Base-by-base conservation (phyloP, 1,140 invertebrate genomes). In the Drosophila prosaltans region DNA sequence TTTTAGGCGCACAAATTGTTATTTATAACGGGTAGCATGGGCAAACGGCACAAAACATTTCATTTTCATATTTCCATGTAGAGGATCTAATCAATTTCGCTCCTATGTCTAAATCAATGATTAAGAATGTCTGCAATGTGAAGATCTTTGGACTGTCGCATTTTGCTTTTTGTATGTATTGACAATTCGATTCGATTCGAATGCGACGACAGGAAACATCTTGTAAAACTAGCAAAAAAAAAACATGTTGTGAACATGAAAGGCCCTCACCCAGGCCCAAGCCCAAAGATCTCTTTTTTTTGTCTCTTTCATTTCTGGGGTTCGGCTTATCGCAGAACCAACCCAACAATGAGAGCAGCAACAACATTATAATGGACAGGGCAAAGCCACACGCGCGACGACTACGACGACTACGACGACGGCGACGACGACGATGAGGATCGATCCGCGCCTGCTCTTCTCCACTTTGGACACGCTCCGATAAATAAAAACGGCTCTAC, bases 201-300 rank as follows among this genome's bases (percentile, higher is more conserved):
- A 83, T 86, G 74, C 81, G 74, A 80, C 85, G 90, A 91, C 89
- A 91, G 90, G 90, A 91, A 91, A 91, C 90, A 91, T 91, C 89
- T 81, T 91, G 90, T 91, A 91, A 91, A 91, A 91, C 90, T 82
- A 91, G 90, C 82, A 90, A 91, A 86, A 78, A 86, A 78, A 80
- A 73, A 76, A 91, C 90, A 91, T 91, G 84, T 88, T 89, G 81
- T 90, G 81, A 85, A 90, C 81, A 90, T 90, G 75, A 83, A 89
- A 89, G 80, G 80, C 82, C 64, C 72, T 78, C 77, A 82, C 64
- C 71, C 74, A 63, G 16, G 45, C 70, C 63, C 76, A 70, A 65
- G 30, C 58, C 36, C 51, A 45, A 69, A 62, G 59, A 57, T 26
- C 8, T 60, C n/a, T 59, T 30, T 59, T n/a, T 59, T 30, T 59